Evolutionary conservation across 2,113 vertebrate species (phyloP), one percentile per base, ranked within the genome.

Genomic region (Benthochromis sp.): DNA sequence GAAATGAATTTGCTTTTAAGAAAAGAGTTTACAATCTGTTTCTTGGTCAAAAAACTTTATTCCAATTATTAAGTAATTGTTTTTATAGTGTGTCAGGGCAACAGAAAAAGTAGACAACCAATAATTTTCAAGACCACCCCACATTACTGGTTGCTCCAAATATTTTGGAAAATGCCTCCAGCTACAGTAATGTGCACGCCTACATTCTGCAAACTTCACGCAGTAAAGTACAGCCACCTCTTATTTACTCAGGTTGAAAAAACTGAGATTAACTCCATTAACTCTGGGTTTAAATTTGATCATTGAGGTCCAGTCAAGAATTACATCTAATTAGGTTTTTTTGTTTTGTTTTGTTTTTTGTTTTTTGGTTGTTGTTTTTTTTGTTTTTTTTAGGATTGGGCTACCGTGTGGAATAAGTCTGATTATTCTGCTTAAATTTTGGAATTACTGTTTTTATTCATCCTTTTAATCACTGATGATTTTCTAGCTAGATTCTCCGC

Each of bases 41-140:
- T 59, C 55, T 59, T 59, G 8, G 24, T 59, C 24, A 59, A 59
- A 59, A 59, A 57, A 2, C 0, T 59, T 16, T 2, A 59, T 59
- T 59, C 13, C 55, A 59, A 59, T 59, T 59, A 31, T 59, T 59
- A 31, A 59, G 55, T 29, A 59, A 31, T 59, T 59, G 55, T 29
- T 59, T 59, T 31, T 29, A 31, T 59, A 59, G 24, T 59, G 13
- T 59, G 24, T 29, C 55, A 59, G 55, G 8, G 55, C 55, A 59
- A 59, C 24, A 59, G 55, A 59, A 9, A 59, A 59, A 59, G 4
- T 3, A 57, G 13, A 16, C 27, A 9, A 29, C 27, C 27, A 59
- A 59, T 31, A 17, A 55, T 55, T 55, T 55, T 27, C 1, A 55
- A 55, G 53, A 55, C 21, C 21, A 55, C 3, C 54, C 54, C 54